A percentile compares a stretch with the other conserved stretches of the same genome.
phyloP scores from a whole-genome alignment of 2,797 vertebrate species.

The Sardinella longiceps region DNA sequence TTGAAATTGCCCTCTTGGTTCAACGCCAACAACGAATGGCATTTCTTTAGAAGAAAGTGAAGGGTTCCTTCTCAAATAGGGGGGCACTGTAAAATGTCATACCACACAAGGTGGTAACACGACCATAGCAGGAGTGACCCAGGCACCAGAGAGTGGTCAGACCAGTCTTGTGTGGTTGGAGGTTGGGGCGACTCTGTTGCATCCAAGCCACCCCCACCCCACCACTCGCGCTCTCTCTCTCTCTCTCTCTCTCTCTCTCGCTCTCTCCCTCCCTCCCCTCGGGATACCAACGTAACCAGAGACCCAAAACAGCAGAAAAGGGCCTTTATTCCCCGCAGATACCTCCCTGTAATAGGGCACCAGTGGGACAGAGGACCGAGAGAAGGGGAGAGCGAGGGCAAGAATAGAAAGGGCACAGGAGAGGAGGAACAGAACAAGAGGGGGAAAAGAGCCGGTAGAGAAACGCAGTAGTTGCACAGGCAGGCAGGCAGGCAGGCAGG shows the following conservation, averaged over 20 bases:
- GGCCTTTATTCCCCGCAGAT: constrained; percentile 80
- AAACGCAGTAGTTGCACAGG: constrained; percentile 27
- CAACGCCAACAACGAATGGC: constrained; percentile 45
- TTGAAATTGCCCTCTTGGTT: constrained; percentile 25
- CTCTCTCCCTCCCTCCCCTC: constrained; percentile 65
- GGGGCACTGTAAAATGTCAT: constrained; percentile 62
- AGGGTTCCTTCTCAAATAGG: constrained; percentile 48
- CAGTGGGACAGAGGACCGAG: constrained; percentile 55
- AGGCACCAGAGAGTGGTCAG: constrained; percentile 67
- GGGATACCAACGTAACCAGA: constrained; percentile 74
- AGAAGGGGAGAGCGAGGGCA: constrained; percentile 46
- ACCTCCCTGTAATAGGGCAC: constrained; percentile 79
- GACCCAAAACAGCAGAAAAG: constrained; percentile 77
- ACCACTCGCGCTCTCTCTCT: constrained; percentile 54
- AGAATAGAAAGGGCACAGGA: constrained; percentile 69
- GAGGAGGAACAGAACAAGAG: constrained; percentile 50
- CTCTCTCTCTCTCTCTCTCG: constrained; percentile 56
- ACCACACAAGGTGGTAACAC: constrained; percentile 55
- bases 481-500: not conserved
- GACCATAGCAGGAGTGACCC: constrained; percentile 46
- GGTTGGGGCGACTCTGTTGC: constrained; percentile 45
- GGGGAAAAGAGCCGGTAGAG: constrained; percentile 32
- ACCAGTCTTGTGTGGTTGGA: constrained; percentile 69
- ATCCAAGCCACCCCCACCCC: not conserved
- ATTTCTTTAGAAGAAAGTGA: constrained; percentile 43